Evolutionary conservation across 2,113 vertebrate genomes (phyloP), one percentile per base, ranked within the genome.

Genomic region (Rhadina sibilatrix): DNA sequence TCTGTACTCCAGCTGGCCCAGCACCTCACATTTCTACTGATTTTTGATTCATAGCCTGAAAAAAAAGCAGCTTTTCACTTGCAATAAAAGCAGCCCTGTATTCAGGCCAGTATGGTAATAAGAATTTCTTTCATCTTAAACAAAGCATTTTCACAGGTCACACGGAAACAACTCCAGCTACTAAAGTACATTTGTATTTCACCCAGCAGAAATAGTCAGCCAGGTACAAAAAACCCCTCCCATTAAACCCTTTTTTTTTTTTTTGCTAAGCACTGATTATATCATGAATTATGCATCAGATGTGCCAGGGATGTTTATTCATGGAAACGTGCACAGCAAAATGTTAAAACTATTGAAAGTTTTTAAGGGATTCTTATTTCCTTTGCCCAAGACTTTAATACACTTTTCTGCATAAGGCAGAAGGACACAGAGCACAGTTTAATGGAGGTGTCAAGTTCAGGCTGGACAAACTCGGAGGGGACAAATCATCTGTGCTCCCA

Each of bases 271-370:
- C 75, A 33, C 87, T 93, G 95, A 95, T 96, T 96, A 20, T 46
- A 42, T 23, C 33, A 76, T 95, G 93, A 97, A 97, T 97, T 96
- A 96, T 96, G 79, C 82, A 95, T 90, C 82, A 61, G 88, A 65
- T 53, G 60, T 87, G 78, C 56, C 71, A 85, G 88, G 79, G 56
- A 76, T 42, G 85, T 88, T 97, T 95, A 90, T 95, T 94, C 90
- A 93, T 7, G 49, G 91, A 12, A 95, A 88, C 9, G 38, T 76
- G 93, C 79, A 40, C 23, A 65, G 53, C 56, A 86, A 94, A 94
- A 91, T 60, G 75, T 83, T 93, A 88, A 69, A 93, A 94, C 79
- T 50, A 95, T 87, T 90, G 90, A n/a, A 93, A 91, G 78, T 79
- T 91, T 83, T 79, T 24, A 85, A 72, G 53, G 92, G 66, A 40